Evolutionary conservation across 2,888 invertebrate species (phyloP), one percentile per base, ranked within the genome.

Genomic region (Cryptocheilus praepositus): DNA sequence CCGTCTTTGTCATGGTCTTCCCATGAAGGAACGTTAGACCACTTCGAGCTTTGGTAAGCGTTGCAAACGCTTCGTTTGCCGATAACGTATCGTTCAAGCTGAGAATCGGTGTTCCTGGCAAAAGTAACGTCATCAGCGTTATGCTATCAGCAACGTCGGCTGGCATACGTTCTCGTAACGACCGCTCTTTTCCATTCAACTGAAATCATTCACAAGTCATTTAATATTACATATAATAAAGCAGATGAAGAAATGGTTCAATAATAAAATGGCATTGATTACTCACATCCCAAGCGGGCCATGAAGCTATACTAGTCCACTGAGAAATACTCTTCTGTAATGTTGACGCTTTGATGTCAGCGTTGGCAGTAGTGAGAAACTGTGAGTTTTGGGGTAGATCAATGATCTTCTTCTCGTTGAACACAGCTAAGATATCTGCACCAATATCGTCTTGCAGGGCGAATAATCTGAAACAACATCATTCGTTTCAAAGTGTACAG

Each of bases 81-180:
- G 82, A 80, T 43, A 81, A 73, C 0, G 91, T 83, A 64, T 92
- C 90, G 0, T 88, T 83, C 11, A 87, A 36, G 19, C 70, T 76
- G 0, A 92, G 73, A 61, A 95, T 90, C 0, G 96, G 94, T 4
- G 94, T 92, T 53, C 97, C 97, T 0, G 95, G 95, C 73, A 98
- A 89, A 64, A 97, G 89, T 85, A 96, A 89, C 55, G 94, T 91
- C 82, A 97, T 91, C 83, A 94, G 89, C 72, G 90, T 90, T 54
- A 92, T 79, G 22, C 90, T 91, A 21, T 93, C 92, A 44, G 91
- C 88, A 56, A 91, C 89, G 58, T 90, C 89, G 2, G 79, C 68
- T 21, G 89, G 84, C 68, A 89, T 81, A 43, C 85, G 81, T 22
- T 83, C 67, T 52, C 83, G 81, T 49, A 85, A 76, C 55, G 69